Evolutionary conservation across 2,797 vertebrate genomes (phyloP).

Genomic region (Chelidonichthys spinosus): DNA sequence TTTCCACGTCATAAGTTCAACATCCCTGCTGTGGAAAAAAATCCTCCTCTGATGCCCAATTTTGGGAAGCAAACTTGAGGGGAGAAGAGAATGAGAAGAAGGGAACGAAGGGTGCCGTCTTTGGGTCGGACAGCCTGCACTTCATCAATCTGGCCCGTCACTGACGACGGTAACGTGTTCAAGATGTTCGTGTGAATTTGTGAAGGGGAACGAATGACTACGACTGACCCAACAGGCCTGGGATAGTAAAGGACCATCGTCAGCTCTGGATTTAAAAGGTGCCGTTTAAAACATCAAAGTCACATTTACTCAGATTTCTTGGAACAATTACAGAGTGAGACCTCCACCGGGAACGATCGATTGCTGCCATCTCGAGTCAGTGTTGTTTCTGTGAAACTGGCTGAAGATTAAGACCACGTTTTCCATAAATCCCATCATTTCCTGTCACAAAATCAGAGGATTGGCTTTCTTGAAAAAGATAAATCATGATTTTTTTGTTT

Average conservation of each 20-base stretch:
- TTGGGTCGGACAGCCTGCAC: neutral
- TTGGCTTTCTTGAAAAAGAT: constrained; percentile 7
- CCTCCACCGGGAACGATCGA: constrained; percentile 9
- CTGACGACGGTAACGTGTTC: constrained; percentile 22
- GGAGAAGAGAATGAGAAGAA: neutral
- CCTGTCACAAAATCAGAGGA: constrained; percentile 1
- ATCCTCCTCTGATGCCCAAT: constrained; percentile 30
- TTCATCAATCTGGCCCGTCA: constrained; percentile 28
- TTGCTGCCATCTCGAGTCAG: neutral
- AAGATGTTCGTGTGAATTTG: constrained; percentile 38
- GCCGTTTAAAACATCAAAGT: constrained; percentile 16
- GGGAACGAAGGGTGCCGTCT: constrained; percentile 9
- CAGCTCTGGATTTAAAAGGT: neutral
- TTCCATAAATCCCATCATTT: constrained; percentile 6
- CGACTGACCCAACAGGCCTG: neutral
- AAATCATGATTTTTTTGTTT: constrained; percentile 14
- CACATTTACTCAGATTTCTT: neutral
- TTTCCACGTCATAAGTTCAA: constrained; percentile 15
- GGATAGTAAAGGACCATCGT: neutral
- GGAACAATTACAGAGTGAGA: constrained; percentile 9
- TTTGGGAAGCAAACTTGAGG: constrained; percentile 32
- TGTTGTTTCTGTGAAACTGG: neutral
- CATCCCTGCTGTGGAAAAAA: constrained; percentile 18
- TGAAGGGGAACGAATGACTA: neutral
- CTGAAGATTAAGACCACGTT: constrained; percentile 11